These are phyloP conservation scores for Corythornis madagascariensis DNA, from an alignment of 2,113 vertebrate species.

Conservation along the genomic window DNA sequence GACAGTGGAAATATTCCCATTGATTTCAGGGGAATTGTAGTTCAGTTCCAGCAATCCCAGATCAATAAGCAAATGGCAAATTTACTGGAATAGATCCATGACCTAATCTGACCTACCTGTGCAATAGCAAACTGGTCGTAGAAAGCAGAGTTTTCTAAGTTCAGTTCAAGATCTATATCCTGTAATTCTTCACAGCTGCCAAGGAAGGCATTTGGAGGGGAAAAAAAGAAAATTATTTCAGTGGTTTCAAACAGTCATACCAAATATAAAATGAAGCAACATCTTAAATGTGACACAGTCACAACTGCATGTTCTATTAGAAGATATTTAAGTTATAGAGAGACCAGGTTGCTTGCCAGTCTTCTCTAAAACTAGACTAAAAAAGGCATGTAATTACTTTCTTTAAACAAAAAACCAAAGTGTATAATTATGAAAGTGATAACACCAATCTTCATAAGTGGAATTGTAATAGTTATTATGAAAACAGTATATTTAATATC, in stretches of 20 bases:
- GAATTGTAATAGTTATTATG: background rate
- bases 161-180: constrained; percentile 89
- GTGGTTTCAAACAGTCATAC: background rate
- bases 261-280: background rate
- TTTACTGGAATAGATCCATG: background rate
- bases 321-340: background rate
- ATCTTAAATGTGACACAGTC: background rate
- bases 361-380: background rate
- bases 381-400: background rate
- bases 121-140: constrained; percentile 95
- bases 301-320: background rate
- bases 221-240: constrained; percentile 24
- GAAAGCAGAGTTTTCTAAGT: constrained; percentile 92
- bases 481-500: background rate
- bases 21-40: background rate
- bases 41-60: background rate
- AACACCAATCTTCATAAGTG: background rate
- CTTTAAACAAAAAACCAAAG: background rate
- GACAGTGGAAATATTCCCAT: constrained; percentile 22
- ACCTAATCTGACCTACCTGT: constrained; percentile 79
- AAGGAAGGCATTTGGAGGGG: background rate
- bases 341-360: background rate
- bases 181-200: constrained; percentile 94
- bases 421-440: background rate
- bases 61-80: constrained; percentile 1